Evolutionary conservation across 2,888 invertebrate species (phyloP).

Genomic region (Leuctra nigra): DNA sequence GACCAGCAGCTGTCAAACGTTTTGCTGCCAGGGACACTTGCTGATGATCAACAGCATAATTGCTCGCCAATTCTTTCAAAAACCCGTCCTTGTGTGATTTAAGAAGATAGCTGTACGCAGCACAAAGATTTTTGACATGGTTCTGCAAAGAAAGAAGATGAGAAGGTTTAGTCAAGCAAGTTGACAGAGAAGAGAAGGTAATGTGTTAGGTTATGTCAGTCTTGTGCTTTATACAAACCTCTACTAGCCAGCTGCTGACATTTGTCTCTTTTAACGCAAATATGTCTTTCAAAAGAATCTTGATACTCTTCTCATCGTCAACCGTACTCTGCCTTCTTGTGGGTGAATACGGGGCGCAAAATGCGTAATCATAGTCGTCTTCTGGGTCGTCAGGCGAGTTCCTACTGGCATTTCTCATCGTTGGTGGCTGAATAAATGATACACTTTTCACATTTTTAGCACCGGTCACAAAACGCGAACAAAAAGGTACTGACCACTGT

Average conservation of each 20-base stretch:
- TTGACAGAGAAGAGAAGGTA: not conserved
- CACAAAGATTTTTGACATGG: slow-evolving; percentile 38
- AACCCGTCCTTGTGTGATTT: slow-evolving; percentile 37
- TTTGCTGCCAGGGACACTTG: slow-evolving; percentile 38
- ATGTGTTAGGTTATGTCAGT: too few relatives aligned
- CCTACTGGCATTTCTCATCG: not conserved
- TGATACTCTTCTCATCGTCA: slow-evolving; percentile 31
- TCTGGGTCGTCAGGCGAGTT: not conserved
- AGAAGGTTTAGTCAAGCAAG: not conserved
- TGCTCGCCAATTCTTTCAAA: slow-evolving; percentile 39
- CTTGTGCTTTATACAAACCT: slow-evolving; percentile 32
- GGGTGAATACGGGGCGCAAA: slow-evolving; percentile 6
- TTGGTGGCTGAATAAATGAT: not conserved
- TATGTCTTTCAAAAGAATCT: slow-evolving; percentile 31
- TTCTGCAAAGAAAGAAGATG: slow-evolving; percentile 35
- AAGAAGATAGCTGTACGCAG: slow-evolving; percentile 35
- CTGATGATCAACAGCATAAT: slow-evolving; percentile 42
- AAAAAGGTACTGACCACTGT: not conserved
- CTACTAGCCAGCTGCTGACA: slow-evolving; percentile 34
- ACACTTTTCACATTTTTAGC: not conserved
- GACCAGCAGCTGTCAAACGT: slow-evolving; percentile 27
- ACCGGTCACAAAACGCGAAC: not conserved
- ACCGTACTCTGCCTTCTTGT: slow-evolving; percentile 29
- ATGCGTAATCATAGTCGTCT: slow-evolving; percentile 19
- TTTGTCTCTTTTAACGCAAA: slow-evolving; percentile 30